A percentile compares a stretch with the other conserved stretches of the same genome.
Conservation (phyloP, 2,888 invertebrate genomes). For the Linnaemya tessellans region DNA sequence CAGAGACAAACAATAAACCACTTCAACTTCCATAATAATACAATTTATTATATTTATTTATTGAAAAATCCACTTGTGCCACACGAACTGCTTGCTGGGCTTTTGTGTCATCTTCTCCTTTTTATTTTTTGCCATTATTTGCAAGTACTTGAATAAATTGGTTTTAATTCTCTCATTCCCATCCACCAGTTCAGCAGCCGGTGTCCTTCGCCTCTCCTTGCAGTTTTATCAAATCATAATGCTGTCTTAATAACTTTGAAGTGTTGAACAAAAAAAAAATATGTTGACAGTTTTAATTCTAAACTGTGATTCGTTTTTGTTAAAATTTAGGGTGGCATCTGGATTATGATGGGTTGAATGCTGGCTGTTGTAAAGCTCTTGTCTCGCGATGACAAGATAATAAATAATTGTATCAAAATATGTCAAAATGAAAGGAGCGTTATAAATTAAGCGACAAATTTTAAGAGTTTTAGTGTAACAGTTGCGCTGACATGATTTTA, state of each 20-base stretch:
- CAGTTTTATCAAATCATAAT: slow-evolving; percentile 56
- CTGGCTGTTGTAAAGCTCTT: slow-evolving; percentile 72
- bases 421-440: slow-evolving; percentile 79
- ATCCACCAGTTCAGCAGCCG: slow-evolving; percentile 40
- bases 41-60: slow-evolving; percentile 73
- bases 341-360: slow-evolving; percentile 52
- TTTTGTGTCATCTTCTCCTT: slow-evolving; percentile 55
- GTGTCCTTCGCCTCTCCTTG: slow-evolving; percentile 17
- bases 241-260: slow-evolving; percentile 63
- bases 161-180: slow-evolving; percentile 48
- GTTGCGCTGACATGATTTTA: slow-evolving; percentile 17
- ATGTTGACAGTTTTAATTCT: slow-evolving; percentile 65
- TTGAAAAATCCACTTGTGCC: slow-evolving; percentile 75
- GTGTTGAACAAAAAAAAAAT: slow-evolving; percentile 58
- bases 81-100: slow-evolving; percentile 59
- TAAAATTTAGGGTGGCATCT: slow-evolving; percentile 41
- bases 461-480: slow-evolving; percentile 39
- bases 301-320: slow-evolving; percentile 35
- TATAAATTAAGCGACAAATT: slow-evolving; percentile 67
- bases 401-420: slow-evolving; percentile 82
- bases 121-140: slow-evolving; percentile 59
- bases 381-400: slow-evolving; percentile 79
- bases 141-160: slow-evolving; percentile 67
- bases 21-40: slow-evolving; percentile 66
- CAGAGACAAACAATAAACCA: slow-evolving; percentile 65